phyloP scores from a whole-genome alignment of 1,140 invertebrate species.

The Drosophila malerkotliana region DNA sequence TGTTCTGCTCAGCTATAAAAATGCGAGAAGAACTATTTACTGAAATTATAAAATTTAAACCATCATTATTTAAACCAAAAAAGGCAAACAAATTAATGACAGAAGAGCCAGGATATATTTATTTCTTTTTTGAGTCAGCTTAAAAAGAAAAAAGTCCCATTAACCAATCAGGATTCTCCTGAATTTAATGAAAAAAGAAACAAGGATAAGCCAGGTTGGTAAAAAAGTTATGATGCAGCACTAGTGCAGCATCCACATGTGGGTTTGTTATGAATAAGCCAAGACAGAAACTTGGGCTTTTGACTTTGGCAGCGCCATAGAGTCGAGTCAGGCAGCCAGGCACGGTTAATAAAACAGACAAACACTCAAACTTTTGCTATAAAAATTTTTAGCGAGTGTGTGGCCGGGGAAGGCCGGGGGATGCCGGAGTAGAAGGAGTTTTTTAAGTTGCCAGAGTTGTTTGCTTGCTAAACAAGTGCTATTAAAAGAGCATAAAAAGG shows the following conservation, averaged over 20 bases:
- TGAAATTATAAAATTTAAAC: too few relatives aligned
- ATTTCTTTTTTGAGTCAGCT: background rate
- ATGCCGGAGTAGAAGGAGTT: conserved; percentile 43
- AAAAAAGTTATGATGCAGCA: conserved; percentile 24
- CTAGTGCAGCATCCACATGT: conserved; percentile 48
- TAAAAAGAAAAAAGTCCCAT: background rate
- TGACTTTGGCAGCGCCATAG: conserved; percentile 41
- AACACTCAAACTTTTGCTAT: conserved; percentile 83
- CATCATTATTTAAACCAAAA: too few relatives aligned
- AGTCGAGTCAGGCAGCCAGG: conserved; percentile 36
- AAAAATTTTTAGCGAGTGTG: conserved; percentile 69
- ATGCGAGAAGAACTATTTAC: too few relatives aligned
- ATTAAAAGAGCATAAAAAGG: conserved; percentile 79
- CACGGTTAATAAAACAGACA: conserved; percentile 83
- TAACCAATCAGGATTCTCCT: background rate
- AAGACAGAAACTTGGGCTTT: conserved; percentile 64
- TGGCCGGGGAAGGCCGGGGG: conserved; percentile 8
- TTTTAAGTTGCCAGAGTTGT: conserved; percentile 74
- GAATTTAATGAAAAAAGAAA: conserved; percentile 2
- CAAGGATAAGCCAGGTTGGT: background rate
- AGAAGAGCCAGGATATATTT: too few relatives aligned
- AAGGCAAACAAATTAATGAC: too few relatives aligned
- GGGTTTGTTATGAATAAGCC: conserved; percentile 69
- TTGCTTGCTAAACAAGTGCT: conserved; percentile 80
- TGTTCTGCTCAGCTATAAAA: too few relatives aligned